Conservation (phyloP, 1,140 invertebrate species). For the Listronotus bonariensis region DNA sequence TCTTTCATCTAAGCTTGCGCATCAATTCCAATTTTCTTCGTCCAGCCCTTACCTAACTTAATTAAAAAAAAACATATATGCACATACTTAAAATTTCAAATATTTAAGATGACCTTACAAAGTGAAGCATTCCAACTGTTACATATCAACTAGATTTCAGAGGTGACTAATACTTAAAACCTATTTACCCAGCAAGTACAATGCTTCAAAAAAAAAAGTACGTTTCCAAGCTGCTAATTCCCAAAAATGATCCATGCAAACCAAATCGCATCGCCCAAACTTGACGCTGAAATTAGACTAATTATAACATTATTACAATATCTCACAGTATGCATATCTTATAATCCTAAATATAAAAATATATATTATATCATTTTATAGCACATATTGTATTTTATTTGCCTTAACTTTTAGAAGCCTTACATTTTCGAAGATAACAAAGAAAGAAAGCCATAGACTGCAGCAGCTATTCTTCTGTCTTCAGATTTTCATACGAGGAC, state of each 20-base stretch:
- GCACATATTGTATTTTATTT: conserved; percentile 9
- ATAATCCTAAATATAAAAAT: background rate
- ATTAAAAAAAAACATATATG: too few relatives aligned
- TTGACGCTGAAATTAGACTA: background rate
- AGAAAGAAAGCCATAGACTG: conserved; percentile 11
- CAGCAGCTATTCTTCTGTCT: background rate
- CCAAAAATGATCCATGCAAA: background rate
- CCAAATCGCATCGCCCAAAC: background rate
- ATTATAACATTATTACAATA: conserved; percentile 7
- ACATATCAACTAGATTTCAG: too few relatives aligned
- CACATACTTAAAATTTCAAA: too few relatives aligned
- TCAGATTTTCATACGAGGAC: background rate
- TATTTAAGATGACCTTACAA: too few relatives aligned
- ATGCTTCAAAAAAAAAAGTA: background rate
- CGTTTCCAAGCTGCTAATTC: background rate
- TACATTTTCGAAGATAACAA: conserved; percentile 26
- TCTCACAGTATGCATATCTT: conserved; percentile 7
- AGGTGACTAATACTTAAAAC: too few relatives aligned
- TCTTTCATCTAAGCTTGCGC: too few relatives aligned
- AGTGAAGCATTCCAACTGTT: too few relatives aligned
- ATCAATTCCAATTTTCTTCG: too few relatives aligned
- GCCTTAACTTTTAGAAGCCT: conserved; percentile 25
- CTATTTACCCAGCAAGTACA: too few relatives aligned
- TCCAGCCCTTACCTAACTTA: too few relatives aligned
- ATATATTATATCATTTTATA: conserved; percentile 1